A percentile compares a stretch with the other conserved stretches of the same genome.
Conservation (phyloP, 2,113 vertebrate species). For the Bungarus multicinctus region DNA sequence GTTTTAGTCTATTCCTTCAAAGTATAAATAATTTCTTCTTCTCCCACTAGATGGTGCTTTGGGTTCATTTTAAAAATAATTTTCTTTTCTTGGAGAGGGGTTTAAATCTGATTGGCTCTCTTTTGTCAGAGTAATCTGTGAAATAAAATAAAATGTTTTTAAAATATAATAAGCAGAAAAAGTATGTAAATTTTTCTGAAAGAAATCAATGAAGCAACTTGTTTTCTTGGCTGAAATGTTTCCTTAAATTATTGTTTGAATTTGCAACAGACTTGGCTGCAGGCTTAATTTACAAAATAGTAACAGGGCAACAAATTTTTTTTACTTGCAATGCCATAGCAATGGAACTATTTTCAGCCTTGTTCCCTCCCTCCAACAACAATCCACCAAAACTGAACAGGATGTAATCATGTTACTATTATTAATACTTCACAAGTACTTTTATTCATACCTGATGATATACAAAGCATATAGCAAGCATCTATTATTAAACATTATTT, state of each 20-base stretch:
- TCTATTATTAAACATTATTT: background rate
- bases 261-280: background rate
- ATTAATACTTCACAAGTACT: background rate
- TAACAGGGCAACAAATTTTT: background rate
- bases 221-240: background rate
- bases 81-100: background rate
- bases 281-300: slow-evolving; percentile 4
- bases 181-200: background rate
- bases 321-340: background rate
- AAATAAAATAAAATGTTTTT: background rate
- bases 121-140: fast-evolving
- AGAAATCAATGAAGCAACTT: background rate
- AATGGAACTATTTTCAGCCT: slow-evolving; percentile 10
- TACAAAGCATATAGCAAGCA: background rate
- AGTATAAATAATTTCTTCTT: background rate
- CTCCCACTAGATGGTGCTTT: slow-evolving; percentile 71
- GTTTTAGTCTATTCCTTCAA: background rate
- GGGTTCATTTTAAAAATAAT: slow-evolving; percentile 54
- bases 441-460: background rate
- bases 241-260: background rate
- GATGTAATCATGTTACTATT: background rate
- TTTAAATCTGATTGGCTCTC: background rate
- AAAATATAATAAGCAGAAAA: background rate
- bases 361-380: background rate
- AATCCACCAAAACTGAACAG: background rate